These are phyloP conservation scores for Gymnoscelis rufifasciata DNA, from an alignment of 2,888 invertebrate species.

Conservation along the genomic window DNA sequence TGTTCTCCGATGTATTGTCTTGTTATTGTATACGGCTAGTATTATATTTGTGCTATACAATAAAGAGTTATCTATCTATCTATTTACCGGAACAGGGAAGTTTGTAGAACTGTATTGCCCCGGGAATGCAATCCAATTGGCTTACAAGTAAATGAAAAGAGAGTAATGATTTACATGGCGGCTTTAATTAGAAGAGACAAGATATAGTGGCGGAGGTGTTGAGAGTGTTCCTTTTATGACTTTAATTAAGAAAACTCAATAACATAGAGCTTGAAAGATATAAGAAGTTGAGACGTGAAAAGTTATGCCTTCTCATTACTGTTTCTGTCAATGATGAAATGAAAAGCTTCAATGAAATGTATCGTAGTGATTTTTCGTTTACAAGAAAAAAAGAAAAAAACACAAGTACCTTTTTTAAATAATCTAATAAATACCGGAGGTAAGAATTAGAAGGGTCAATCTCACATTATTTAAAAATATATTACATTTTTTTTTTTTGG, in stretches of 20 bases:
- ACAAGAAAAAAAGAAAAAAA: too few relatives aligned
- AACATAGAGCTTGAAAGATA: not conserved
- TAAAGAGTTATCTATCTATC: not conserved
- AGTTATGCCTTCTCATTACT: not conserved
- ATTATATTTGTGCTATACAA: too few relatives aligned
- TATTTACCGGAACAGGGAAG: not conserved
- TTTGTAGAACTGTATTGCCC: slow-evolving; percentile 6
- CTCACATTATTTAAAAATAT: too few relatives aligned
- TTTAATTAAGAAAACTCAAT: slow-evolving; percentile 8
- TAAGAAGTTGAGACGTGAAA: not conserved
- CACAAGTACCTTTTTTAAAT: too few relatives aligned
- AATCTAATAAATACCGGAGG: too few relatives aligned
- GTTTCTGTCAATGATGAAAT: too few relatives aligned
- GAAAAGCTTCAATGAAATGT: too few relatives aligned
- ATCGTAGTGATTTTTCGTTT: too few relatives aligned
- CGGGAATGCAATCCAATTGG: slow-evolving; percentile 28
- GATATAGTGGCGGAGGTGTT: slow-evolving; percentile 12
- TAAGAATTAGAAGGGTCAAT: too few relatives aligned
- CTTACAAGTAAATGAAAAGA: slow-evolving; percentile 26
- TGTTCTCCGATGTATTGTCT: too few relatives aligned
- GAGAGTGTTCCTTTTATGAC: not conserved
- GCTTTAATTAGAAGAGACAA: slow-evolving; percentile 19
- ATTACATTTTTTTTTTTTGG: too few relatives aligned
- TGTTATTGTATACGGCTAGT: too few relatives aligned
- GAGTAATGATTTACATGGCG: slow-evolving; percentile 23